Evolutionary conservation across 2,113 vertebrate genomes (phyloP), one percentile per base, ranked within the genome.

Genomic region (Solea solea): DNA sequence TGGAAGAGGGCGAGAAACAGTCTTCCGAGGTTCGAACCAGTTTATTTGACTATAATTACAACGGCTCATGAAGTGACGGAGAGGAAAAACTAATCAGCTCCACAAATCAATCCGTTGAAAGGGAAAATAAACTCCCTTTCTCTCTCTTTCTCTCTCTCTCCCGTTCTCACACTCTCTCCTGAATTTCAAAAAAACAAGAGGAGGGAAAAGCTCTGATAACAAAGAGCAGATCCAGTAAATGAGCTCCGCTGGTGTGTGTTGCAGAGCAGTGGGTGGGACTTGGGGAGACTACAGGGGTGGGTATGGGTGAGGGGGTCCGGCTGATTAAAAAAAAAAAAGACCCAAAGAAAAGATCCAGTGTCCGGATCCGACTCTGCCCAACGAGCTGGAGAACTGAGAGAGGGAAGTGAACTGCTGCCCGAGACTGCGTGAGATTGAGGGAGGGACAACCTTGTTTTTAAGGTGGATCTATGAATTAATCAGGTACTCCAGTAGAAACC

Each of bases 401-500:
- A 50, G 57, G 39, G 55, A 57, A 14, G 25, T 50, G 49, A 50
- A 15, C 13, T 49, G 48, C 11, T 49, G 48, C 41, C 42, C 10
- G 12, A 13, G 45, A 69, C 66, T 52, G 71, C 88, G 65, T 80
- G 73, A 67, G 78, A 14, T 14, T 12, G 78, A 63, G 52, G 57
- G 80, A 82, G 64, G 74, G 53, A 87, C 83, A 78, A 69, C 85
- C 86, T 78, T 69, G 44, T 54, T 89, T 86, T 93, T 92, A 90
- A 93, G 90, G 91, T 93, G 89, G 88, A 87, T 85, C 90, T 61
- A 42, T 54, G 79, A 80, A 70, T 78, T 85, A 70, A 80, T 68
- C 14, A 71, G 67, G 49, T 55, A 45, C 63, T 60, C n/a, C 48
- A 13, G 63, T 27, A 63, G 44, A 64, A 75, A 70, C 50, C 41